Conservation (phyloP, 2,113 vertebrate species). For the Mesembrinibis cayennensis region DNA sequence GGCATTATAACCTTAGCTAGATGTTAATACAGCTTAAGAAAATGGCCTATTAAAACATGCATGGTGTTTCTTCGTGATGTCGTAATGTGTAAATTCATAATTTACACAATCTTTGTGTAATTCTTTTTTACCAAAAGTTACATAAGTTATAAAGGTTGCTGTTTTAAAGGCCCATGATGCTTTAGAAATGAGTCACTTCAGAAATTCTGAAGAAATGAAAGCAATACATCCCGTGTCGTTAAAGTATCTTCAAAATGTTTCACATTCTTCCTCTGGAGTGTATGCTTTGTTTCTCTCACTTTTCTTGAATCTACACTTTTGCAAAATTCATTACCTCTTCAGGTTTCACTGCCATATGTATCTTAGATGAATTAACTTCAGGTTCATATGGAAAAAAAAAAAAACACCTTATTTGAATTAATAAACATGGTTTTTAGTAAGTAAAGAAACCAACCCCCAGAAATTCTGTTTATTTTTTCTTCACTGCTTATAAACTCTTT, state of each 20-base stretch:
- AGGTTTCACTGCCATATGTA: neutral
- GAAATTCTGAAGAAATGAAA: neutral
- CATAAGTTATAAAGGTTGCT: accelerated
- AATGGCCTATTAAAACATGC: neutral
- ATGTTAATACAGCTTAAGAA: neutral
- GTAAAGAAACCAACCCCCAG: neutral
- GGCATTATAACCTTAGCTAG: neutral
- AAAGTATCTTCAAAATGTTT: neutral
- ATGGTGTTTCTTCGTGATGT: neutral
- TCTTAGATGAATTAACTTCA: neutral
- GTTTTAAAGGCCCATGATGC: neutral
- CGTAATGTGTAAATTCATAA: neutral
- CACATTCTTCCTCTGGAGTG: neutral
- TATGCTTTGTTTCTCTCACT: neutral
- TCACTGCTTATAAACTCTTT: neutral
- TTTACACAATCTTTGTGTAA: neutral
- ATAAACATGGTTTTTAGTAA: neutral
- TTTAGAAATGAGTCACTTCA: neutral
- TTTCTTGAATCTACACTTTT: neutral
- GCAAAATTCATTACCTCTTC: neutral
- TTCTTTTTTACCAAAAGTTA: neutral
- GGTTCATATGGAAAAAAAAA: neutral
- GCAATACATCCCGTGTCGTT: neutral
- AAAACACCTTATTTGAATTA: neutral
- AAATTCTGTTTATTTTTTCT: neutral